phyloP scores from a whole-genome alignment of 2,797 vertebrate genomes.

The Lithobates sylvaticus region DNA sequence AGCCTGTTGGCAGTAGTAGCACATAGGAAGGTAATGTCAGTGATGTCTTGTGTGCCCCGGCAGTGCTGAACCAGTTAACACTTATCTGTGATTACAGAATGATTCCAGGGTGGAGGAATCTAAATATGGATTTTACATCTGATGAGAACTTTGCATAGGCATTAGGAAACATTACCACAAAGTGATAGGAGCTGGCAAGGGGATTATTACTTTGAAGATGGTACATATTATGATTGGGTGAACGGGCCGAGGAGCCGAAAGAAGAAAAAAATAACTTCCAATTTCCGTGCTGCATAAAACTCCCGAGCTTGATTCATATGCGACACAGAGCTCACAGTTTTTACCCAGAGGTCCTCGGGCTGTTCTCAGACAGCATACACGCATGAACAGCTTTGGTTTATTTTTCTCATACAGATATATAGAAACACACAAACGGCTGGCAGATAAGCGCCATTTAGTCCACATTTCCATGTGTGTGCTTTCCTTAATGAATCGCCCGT shows the following conservation, averaged over 20 bases:
- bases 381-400: constrained; percentile 48
- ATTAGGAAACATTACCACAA: constrained; percentile 58
- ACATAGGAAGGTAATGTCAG: background rate
- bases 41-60: background rate
- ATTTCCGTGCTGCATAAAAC: constrained; percentile 41
- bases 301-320: constrained; percentile 52
- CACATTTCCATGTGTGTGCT: constrained; percentile 9
- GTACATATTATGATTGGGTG: constrained; percentile 53
- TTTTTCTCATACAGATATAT: constrained; percentile 34
- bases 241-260: constrained; percentile 7
- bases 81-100: constrained; percentile 57
- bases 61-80: constrained; percentile 38
- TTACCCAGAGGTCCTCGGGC: constrained; percentile 42
- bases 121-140: constrained; percentile 58
- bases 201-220: constrained; percentile 58
- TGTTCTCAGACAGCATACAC: constrained; percentile 36
- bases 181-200: constrained; percentile 49
- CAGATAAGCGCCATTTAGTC: constrained; percentile 32
- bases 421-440: constrained; percentile 4
- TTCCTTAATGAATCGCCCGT: background rate
- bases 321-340: constrained; percentile 16
- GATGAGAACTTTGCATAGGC: constrained; percentile 61
- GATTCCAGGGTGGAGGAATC: constrained; percentile 53
- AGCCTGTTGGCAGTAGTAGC: background rate
- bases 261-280: constrained; percentile 21